Evolutionary conservation across 2,797 vertebrate genomes (phyloP), one percentile per base, ranked within the genome.

Genomic region (Rhinoraja longicauda): DNA sequence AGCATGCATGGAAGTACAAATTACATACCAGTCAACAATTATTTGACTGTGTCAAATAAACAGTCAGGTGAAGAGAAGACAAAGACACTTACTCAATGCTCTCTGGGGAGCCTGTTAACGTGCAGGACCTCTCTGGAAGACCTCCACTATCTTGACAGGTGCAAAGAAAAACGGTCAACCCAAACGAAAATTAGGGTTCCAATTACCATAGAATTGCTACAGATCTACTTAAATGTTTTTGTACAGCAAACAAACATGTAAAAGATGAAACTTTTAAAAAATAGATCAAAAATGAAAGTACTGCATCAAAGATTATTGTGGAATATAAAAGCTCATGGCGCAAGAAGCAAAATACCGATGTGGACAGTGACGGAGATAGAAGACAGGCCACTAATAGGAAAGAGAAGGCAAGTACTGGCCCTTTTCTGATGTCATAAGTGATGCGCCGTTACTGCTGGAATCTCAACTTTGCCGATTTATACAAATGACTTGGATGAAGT

Each of bases 121-220:
- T 98, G 95, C 99, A 99, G 94, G 99, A 98, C 94, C 99, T 96
- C 95, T 99, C 99, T 0, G 98, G 96, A 98, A 99, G 98, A 94
- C 99, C 99, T 94, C 98, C 98, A 39, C 99, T 99, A 95, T 99
- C 99, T 99, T 96, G 32, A 95, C 94, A 94, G 94, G 67, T 67
- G 84, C 84, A 78, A 93, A 84, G 59, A 32, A n/a, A n/a, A 67
- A 93, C n/a, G 45, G 67, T 73, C 67, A 93, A 73, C 2, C 75
- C 19, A 81, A 70, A 53, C 21, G 24, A n/a, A 86, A 76, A 77
- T 59, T 57, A 13, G 73, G 32, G 6, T 64, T 62, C 57, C n/a
- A 64, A 9, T 32, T 88, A 36, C 62, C 84, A 88, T 8, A 88
- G 59, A 15, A 21, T 88, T 88, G 67, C 62, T 36, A 26, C 19